Conservation (phyloP, 2,888 invertebrate species). For the Geophilus truncorum region DNA sequence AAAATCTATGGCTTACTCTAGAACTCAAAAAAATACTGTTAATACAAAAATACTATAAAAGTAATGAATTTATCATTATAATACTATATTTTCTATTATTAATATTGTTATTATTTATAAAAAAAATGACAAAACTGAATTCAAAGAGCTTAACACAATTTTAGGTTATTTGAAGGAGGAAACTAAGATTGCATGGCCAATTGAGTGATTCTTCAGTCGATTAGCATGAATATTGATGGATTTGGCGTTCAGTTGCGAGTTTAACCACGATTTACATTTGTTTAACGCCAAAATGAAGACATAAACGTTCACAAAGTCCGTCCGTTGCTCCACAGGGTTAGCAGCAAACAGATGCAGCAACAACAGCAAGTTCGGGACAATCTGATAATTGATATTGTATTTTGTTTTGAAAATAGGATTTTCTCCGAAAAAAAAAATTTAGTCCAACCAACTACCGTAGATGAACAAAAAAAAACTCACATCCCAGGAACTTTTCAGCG, state of each 20-base stretch:
- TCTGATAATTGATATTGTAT: background rate
- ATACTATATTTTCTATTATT: background rate
- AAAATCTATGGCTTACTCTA: background rate
- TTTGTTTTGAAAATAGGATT: background rate
- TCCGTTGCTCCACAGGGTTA: conserved; percentile 8
- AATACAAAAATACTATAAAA: background rate
- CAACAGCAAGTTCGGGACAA: background rate
- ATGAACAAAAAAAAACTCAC: background rate
- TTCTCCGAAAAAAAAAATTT: background rate
- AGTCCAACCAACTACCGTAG: conserved; percentile 1
- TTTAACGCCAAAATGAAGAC: background rate
- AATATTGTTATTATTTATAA: background rate
- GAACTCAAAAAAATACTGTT: background rate
- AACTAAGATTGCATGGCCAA: background rate
- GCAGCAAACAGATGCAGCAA: conserved; percentile 20
- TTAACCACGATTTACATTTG: background rate
- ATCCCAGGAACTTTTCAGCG: background rate
- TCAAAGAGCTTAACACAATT: background rate
- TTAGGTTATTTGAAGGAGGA: background rate
- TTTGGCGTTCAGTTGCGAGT: background rate
- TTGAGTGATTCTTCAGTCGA: background rate
- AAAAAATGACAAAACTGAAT: background rate
- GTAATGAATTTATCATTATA: background rate
- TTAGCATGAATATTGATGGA: background rate
- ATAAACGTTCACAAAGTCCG: conserved; percentile 7